Evolutionary conservation across 1,140 invertebrate species (phyloP), one percentile per base, ranked within the genome.

Genomic region (Doryteuthis pealeii): DNA sequence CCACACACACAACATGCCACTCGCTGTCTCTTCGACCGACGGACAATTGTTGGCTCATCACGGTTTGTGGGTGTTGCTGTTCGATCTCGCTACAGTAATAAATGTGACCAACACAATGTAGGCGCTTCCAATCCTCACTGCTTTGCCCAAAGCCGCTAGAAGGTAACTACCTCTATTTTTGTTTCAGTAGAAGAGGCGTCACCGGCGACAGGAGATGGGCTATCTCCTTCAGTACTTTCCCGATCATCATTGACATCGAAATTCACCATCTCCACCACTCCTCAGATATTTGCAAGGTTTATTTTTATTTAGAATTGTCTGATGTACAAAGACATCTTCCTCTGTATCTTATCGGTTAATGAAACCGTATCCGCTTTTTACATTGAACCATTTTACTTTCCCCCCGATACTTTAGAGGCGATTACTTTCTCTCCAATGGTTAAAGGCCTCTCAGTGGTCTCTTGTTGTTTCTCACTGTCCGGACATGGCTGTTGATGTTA

Each of bases 321-420:
- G 97, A 91, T 99, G 98, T 77, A 99, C 97, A 91, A 99, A 99
- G 77, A 99, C 96, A 90, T 99, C 98, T 91, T 99, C 97, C 90
- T 98, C 98, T 81, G 95, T 98, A 91, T 99, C 74, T 81, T 81
- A n/a, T 88, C 89, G 93, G 90, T 98, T 98, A 89, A 99, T 99
- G 89, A 99, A 99, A 85, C 97, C 97, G 91, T 99, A 99, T 89
- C 97, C 97, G 91, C 96, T 98, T n/a, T n/a, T n/a, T n/a, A n/a
- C n/a, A n/a, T n/a, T n/a, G n/a, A n/a, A n/a, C n/a, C n/a, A 87
- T 80, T 87, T 87, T 40, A 87, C 85, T 43, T 83, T 86, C n/a
- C n/a, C 43, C 85, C 85, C 32, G 80, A 84, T 28, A 87, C 79
- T 74, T 82, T 84, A n/a, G 77, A 78, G 67, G 85, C 85, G 40